Evolutionary conservation across 1,140 invertebrate genomes (phyloP), one percentile per base, ranked within the genome.

Genomic region (Meloidogyne chitwoodi): DNA sequence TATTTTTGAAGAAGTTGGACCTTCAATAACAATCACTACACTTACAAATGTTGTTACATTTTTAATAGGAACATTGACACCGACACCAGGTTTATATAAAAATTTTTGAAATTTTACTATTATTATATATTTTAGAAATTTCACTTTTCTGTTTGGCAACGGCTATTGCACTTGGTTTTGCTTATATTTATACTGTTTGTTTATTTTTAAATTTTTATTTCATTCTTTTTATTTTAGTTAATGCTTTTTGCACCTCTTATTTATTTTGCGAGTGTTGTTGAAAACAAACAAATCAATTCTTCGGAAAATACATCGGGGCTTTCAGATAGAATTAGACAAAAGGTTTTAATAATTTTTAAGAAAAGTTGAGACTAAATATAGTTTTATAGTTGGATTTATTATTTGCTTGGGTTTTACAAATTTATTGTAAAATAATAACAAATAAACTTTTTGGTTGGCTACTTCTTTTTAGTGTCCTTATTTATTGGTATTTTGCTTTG

Each of bases 11-110:
- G 93, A 95, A 87, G 94, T 95, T n/a, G 95, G 94, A 0, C 94
- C 97, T 14, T 96, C 94, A 1, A 96, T 98, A 74, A 98, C 95
- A 27, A 96, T 98, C 75, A 98, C 96, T 0, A 96, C 95, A 0
- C 48, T 80, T n/a, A 98, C 95, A 0, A 94, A 98, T 88, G 93
- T 96, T 90, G 91, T 97, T 77, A 94, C 94, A 22, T 96, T 98
- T 88, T 93, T 92, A 88, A 95, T 98, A 68, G 95, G 96, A 12
- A 93, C 95, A 78, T 92, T 95, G 79, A 95, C 93, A 48, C 93
- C 94, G 0, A 98, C 97, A 84, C 75, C 83, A 75, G 76, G 74
- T 75, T 29, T 70, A 29, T 69, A 1, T 27, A n/a, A 62, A 16
- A 5, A 19, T 26, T 61, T 10, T 38, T n/a, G n/a, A n/a, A n/a